phyloP scores from a whole-genome alignment of 1,140 invertebrate genomes.

The Parapsyche elsis region DNA sequence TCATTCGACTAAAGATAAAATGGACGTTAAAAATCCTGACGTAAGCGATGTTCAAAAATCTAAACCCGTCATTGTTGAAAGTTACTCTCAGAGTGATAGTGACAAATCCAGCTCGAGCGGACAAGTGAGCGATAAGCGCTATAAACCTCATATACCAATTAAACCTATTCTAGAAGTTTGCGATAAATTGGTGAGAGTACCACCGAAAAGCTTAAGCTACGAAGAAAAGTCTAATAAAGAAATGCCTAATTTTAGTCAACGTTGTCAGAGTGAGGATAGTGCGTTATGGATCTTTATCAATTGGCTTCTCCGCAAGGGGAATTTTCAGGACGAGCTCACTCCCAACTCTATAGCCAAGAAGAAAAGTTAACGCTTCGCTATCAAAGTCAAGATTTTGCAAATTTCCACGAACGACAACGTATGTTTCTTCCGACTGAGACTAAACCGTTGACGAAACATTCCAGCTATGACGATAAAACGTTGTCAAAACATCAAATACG shows the following conservation, averaged over 20 bases:
- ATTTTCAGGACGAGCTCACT: slow-evolving; percentile 60
- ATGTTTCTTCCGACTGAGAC: slow-evolving; percentile 63
- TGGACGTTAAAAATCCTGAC: neutral
- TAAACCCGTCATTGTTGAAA: neutral
- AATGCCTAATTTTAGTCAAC: slow-evolving; percentile 59
- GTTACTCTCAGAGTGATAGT: slow-evolving; percentile 63
- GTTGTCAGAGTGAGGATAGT: slow-evolving; percentile 71
- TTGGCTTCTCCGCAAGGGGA: slow-evolving; percentile 62
- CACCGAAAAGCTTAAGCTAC: slow-evolving; percentile 67
- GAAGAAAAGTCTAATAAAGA: slow-evolving; percentile 64
- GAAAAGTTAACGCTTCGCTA: slow-evolving; percentile 72
- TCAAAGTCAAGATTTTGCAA: slow-evolving; percentile 72
- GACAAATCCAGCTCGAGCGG: slow-evolving; percentile 68
- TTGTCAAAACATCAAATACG: slow-evolving; percentile 72
- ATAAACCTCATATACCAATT: neutral
- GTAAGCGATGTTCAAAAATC: neutral
- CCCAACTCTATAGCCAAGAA: slow-evolving; percentile 69
- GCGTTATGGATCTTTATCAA: slow-evolving; percentile 61
- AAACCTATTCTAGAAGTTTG: slow-evolving; percentile 26
- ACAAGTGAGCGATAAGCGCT: slow-evolving; percentile 64
- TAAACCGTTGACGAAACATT: slow-evolving; percentile 71
- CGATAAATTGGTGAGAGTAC: slow-evolving; percentile 64
- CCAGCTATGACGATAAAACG: slow-evolving; percentile 72
- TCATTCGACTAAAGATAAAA: neutral
- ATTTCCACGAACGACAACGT: slow-evolving; percentile 62